These are phyloP conservation scores for Pyrocoelia pectoralis DNA, from an alignment of 2,888 invertebrate genomes.

Conservation along the genomic window DNA sequence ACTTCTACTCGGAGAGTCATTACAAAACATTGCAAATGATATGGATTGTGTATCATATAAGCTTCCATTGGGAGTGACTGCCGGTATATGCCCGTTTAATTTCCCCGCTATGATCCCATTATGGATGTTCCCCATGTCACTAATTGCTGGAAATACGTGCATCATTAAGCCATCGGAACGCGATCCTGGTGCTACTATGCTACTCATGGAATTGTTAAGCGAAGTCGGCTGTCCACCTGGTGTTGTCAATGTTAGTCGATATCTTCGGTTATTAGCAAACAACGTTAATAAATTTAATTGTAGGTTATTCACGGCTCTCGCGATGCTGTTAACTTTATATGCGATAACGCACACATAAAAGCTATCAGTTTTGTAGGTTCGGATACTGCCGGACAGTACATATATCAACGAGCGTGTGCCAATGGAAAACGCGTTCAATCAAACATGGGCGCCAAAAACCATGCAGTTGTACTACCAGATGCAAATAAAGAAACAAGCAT, in stretches of 20 bases:
- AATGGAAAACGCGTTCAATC: slow-evolving; percentile 93
- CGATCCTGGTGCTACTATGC: slow-evolving; percentile 96
- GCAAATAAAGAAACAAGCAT: slow-evolving; percentile 97
- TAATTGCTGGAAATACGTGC: slow-evolving; percentile 94
- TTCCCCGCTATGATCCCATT: slow-evolving; percentile 99
- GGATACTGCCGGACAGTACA: slow-evolving; percentile 94
- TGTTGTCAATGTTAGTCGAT: slow-evolving; percentile 79
- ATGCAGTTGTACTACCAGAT: slow-evolving; percentile 96
- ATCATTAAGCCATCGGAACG: slow-evolving; percentile 97
- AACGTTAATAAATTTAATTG: not conserved
- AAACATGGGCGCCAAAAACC: slow-evolving; percentile 99
- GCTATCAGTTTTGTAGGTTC: slow-evolving; percentile 99
- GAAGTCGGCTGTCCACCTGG: slow-evolving; percentile 97
- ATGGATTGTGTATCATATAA: slow-evolving; percentile 65
- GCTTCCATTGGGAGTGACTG: slow-evolving; percentile 80
- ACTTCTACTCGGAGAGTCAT: slow-evolving; percentile 91
- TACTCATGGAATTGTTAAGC: slow-evolving; percentile 90
- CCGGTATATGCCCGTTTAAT: slow-evolving; percentile 97
- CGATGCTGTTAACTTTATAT: slow-evolving; percentile 95
- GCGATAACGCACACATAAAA: slow-evolving; percentile 93
- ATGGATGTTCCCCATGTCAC: slow-evolving; percentile 90
- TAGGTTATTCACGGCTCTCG: slow-evolving; percentile 93
- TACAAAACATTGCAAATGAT: slow-evolving; percentile 87
- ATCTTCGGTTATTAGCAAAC: no score
- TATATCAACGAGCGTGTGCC: slow-evolving; percentile 89